Evolutionary conservation across 37 sponge, comb jelly and placozoan genomes (phyloP), one percentile per base, ranked within the genome.

Genomic region (Aplysina aerophoba): DNA sequence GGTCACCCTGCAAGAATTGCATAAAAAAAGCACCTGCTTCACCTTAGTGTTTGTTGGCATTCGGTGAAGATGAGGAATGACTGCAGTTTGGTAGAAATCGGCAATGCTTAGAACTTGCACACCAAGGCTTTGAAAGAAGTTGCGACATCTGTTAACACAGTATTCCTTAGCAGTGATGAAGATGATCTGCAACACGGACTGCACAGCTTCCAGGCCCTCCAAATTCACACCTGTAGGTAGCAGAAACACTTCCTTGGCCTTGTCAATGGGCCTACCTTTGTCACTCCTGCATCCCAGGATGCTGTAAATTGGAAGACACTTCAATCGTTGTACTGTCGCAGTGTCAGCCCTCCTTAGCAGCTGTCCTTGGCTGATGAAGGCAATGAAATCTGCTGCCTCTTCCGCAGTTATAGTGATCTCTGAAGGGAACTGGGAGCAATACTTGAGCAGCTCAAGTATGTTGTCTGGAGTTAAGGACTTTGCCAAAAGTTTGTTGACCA

Each of bases 301-400:
- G 22, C 53, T 75, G 78, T 39, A 75, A 4, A 75, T 31, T n/a
- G 78, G 78, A 39, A 75, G 78, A 16, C 25, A 22, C 53, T 75
- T 75, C 78, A 75, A 4, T 44, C 16, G 11, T 4, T 36, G 54
- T 36, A 40, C 24, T 41, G 34, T 17, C 13, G 13, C 2, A 69
- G 27, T 28, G 19, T n/a, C 35, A 16, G 2, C 30, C 34, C 34
- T 69, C 27, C 4, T 17, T 4, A 69, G 71, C 28, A n/a, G 17
- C 30, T n/a, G 17, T 34, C 31, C 19, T 17, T 30, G 28, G 33
- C 71, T 28, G 71, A 69, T 69, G 71, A 34, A 69, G 71, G 17
- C 34, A 30, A 35, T 30, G 34, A 69, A 69, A 30, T 69, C 17
- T 30, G 34, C 33, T 35, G 30, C 33, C 30, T 69, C 71, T 35